Evolutionary conservation across 2,797 vertebrate species (phyloP), one percentile per base, ranked within the genome.

Genomic region (Scolopax bukidnonensis): DNA sequence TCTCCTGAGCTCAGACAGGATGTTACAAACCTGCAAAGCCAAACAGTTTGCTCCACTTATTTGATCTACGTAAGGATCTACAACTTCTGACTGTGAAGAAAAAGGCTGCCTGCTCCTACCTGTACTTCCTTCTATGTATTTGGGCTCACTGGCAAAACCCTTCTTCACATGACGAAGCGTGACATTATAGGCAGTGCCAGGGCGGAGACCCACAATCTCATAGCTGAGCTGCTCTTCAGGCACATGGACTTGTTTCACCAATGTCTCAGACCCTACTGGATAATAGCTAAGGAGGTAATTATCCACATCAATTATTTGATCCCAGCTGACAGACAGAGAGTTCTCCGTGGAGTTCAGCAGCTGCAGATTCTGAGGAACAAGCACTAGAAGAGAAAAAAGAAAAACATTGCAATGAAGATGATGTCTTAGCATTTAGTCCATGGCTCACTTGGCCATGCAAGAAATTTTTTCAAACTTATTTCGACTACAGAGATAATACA

Each of bases 291-390:
- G 94, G 71, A 99, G 71, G 81, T 99, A 99, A 96, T 98, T 97
- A 87, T 99, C 98, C 40, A 98, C 98, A 47, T 98, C 97, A 14
- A 41, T 87, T 79, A 98, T 94, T 3, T 97, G 96, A 88, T 98
- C 98, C 99, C 99, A 99, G 89, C 98, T 97, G 67, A 99, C 98
- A 95, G 98, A 93, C 83, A 99, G 96, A 32, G 99, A 99, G 28
- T 97, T 95, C 67, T 99, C 99, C 0, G 98, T 98, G 92, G 97
- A 96, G 80, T 89, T 97, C 93, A 99, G 96, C 75, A 99, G 87
- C 84, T 88, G 98, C 41, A 98, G 93, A 67, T 98, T 98, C 95
- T 98, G 97, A 56, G 98, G 98, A 70, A 97, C 41, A 16, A 98
- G 43, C 74, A 99, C 99, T 99, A 90, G n/a, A 57, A 70, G 27